Evolutionary conservation across 2,113 vertebrate genomes (phyloP).

Genomic region (Eupsittula cactorum): DNA sequence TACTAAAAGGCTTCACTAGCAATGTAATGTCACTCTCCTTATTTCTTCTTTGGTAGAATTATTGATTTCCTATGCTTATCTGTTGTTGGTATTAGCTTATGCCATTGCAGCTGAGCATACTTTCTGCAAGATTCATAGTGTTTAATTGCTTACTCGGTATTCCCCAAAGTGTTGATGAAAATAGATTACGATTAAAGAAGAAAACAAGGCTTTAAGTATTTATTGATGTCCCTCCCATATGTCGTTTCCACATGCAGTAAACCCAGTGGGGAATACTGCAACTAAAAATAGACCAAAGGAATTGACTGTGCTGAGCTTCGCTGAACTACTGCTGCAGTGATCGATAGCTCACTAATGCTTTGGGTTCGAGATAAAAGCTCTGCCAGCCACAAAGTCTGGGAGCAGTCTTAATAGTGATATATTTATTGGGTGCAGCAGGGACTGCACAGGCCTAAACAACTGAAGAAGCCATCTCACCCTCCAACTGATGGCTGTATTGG

Average conservation of each 20-base stretch:
- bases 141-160: neutral
- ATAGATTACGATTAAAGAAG: neutral
- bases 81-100: neutral
- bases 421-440: neutral
- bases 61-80: neutral
- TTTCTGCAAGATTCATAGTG: neutral
- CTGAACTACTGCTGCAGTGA: neutral
- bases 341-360: slow-evolving; percentile 16
- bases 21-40: neutral
- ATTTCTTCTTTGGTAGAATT: neutral
- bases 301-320: slow-evolving; percentile 12
- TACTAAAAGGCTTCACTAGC: neutral
- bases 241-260: neutral
- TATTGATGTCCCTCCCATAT: neutral
- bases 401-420: neutral
- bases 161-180: neutral
- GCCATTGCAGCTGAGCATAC: neutral
- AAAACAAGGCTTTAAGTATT: neutral
- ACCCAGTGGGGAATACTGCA: neutral
- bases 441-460: neutral
- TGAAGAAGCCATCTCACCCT: neutral
- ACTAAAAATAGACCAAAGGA: slow-evolving; percentile 28
- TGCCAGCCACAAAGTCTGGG: neutral
- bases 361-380: slow-evolving; percentile 17
- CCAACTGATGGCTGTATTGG: neutral